These are phyloP conservation scores for Trachelus tabidus DNA, from an alignment of 2,888 invertebrate genomes.

Conservation along the genomic window DNA sequence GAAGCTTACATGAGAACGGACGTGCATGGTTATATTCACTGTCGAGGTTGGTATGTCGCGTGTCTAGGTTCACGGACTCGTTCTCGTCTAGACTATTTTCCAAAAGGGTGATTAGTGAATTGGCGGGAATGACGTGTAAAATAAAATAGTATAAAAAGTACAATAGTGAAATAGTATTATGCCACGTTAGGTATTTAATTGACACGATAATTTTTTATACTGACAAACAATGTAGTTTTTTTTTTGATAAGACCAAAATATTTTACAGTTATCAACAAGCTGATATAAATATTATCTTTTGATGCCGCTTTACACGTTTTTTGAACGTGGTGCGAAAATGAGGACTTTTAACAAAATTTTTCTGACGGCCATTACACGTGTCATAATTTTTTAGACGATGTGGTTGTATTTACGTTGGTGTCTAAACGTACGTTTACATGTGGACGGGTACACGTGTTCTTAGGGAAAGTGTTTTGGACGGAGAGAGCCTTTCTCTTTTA, in stretches of 20 bases:
- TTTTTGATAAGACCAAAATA: not conserved
- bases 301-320: not conserved
- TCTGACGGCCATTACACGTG: not conserved
- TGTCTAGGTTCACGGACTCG: constrained; percentile 1
- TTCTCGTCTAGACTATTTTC: not conserved
- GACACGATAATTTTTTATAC: too few relatives aligned
- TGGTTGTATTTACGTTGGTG: not conserved
- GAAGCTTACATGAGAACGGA: not conserved
- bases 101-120: not conserved
- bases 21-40: constrained; percentile 38
- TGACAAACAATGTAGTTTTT: not conserved
- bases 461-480: constrained; percentile 54
- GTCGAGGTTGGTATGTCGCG: constrained; percentile 43
- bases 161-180: not conserved
- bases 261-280: not conserved
- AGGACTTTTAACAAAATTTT: not conserved
- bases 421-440: not conserved
- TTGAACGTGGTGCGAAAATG: not conserved
- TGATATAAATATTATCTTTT: not conserved
- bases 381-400: not conserved
- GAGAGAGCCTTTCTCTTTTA: constrained; percentile 49
- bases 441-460: constrained; percentile 5
- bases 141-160: not conserved
- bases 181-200: not conserved
- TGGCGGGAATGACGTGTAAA: not conserved